These are phyloP conservation scores for Nomada fucata DNA, from an alignment of 2,888 invertebrate genomes.

Conservation along the genomic window DNA sequence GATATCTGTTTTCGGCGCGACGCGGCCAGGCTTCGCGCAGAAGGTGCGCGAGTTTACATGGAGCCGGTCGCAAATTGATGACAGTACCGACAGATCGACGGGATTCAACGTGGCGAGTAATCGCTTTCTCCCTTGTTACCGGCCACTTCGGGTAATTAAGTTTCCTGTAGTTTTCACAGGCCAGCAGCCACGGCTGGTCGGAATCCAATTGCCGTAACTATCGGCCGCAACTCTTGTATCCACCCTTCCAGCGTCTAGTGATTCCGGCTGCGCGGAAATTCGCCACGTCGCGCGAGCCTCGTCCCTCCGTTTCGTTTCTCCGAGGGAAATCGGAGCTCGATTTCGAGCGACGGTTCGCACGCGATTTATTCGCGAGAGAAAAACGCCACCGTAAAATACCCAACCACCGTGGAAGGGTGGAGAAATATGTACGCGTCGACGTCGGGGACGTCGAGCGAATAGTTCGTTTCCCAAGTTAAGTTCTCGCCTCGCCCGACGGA, in stretches of 20 bases:
- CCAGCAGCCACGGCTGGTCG: slow-evolving; percentile 66
- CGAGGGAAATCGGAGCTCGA: neutral
- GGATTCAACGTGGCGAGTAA: slow-evolving; percentile 68
- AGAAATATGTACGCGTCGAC: neutral
- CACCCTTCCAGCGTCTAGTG: slow-evolving; percentile 32
- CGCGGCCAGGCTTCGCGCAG: slow-evolving; percentile 5
- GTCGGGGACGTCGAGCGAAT: neutral
- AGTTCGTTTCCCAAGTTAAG: neutral
- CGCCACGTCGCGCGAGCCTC: neutral
- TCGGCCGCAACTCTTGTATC: slow-evolving; percentile 59
- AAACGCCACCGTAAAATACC: too few species aligned
- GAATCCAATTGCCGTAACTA: slow-evolving; percentile 76
- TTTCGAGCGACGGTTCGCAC: neutral
- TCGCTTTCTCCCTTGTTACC: slow-evolving; percentile 72
- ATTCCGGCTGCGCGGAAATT: slow-evolving; percentile 35
- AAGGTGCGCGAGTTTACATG: slow-evolving; percentile 39
- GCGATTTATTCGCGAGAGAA: too few species aligned
- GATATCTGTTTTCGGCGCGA: slow-evolving; percentile 53
- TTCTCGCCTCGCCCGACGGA: neutral
- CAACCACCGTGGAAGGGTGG: neutral
- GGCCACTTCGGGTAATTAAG: slow-evolving; percentile 76
- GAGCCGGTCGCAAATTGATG: slow-evolving; percentile 62
- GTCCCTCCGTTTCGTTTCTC: neutral
- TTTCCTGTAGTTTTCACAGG: slow-evolving; percentile 75
- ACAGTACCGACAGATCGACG: slow-evolving; percentile 54